Base-by-base conservation (phyloP, 2,797 vertebrate species). In the Odontamblyopus rebecca region DNA sequence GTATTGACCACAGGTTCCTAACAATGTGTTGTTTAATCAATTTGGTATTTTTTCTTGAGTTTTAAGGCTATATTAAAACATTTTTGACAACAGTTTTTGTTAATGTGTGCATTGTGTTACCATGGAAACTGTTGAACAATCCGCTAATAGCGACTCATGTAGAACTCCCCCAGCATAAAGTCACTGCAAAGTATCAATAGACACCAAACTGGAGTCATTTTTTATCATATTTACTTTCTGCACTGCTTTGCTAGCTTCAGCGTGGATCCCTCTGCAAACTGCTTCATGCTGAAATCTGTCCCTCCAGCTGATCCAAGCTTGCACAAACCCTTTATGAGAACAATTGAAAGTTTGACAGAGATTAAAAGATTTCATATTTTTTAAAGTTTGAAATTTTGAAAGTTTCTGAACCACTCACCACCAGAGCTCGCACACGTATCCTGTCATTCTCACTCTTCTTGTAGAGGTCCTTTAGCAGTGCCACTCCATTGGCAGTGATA, bases 271-370 rank as follows among this genome's bases (percentile, higher is more conserved):
- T 99, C 98, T 0, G 98, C 98, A 93, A 99, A 99, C 91, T 99
- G 98, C 91, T 99, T 99, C 98, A 99, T 98, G 94, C 98, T 99
- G 82, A 98, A 98, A 88, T 99, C 98, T 0, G 97, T 99, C 65
- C 98, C 98, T 27, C 98, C 98, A 0, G 98, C 98, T 0, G 98
- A 99, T 48, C 98, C 98, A 56, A 99, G 95, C 85, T 99, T 99
- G 86, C 98, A 99, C 85, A 93, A 74, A 23, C 98, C 98, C 98
- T 99, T 89, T 7, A 74, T 57, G 30, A 77, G 18, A 73, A 53
- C 15, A 32, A 59, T 1, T 3, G 38, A 69, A 41, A 73, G 16
- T 76, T 72, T 54, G 11, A 15, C 64, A 50, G 72, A 48, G 50
- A 73, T 59, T 68, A 9, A 62, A 3, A 74, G 29, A 65, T 51